These are phyloP conservation scores for Entomobrya proxima DNA, from an alignment of 2,888 invertebrate species.

Conservation along the genomic window DNA sequence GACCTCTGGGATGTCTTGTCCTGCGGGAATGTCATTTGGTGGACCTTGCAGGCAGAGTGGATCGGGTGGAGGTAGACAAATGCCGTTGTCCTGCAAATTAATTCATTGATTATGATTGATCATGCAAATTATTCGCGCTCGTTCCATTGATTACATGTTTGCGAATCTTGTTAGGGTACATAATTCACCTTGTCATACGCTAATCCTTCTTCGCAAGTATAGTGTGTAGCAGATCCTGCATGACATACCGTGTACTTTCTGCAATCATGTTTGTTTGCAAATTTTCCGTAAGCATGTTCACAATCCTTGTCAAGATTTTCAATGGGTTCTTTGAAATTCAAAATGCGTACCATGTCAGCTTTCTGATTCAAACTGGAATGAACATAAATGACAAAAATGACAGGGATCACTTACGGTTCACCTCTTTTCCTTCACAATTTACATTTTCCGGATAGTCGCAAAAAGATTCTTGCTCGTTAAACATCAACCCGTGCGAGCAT, in stretches of 20 bases:
- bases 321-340: slow-evolving; percentile 38
- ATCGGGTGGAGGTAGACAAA: slow-evolving; percentile 47
- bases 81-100: slow-evolving; percentile 37
- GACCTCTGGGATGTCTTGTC: slow-evolving; percentile 34
- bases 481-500: slow-evolving; percentile 74
- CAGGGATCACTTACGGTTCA: slow-evolving; percentile 64
- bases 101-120: not conserved
- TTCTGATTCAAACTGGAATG: not conserved
- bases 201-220: slow-evolving; percentile 65
- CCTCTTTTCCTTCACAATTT: slow-evolving; percentile 67
- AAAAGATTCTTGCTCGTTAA: slow-evolving; percentile 70
- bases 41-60: slow-evolving; percentile 41
- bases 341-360: not conserved
- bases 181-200: slow-evolving; percentile 65
- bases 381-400: not conserved
- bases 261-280: slow-evolving; percentile 59
- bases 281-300: slow-evolving; percentile 68
- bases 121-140: not conserved
- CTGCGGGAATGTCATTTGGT: slow-evolving; percentile 35
- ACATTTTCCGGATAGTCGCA: slow-evolving; percentile 73
- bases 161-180: not conserved
- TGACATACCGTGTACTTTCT: slow-evolving; percentile 69
- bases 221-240: slow-evolving; percentile 63
- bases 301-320: slow-evolving; percentile 57
- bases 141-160: not conserved